phyloP scores from a whole-genome alignment of 2,113 vertebrate genomes.

The Brachirus orientalis region DNA sequence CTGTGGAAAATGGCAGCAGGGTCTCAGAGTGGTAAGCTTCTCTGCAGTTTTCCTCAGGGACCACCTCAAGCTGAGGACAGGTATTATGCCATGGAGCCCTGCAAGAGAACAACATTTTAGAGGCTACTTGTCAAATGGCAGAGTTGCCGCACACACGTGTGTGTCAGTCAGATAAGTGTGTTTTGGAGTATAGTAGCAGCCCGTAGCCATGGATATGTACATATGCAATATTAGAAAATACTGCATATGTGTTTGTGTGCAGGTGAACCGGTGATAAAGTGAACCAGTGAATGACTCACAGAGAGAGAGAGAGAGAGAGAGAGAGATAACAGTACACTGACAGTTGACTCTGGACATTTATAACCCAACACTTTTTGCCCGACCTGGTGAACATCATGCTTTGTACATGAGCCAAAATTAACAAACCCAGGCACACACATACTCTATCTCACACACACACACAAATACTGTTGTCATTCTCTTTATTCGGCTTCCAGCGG shows the following conservation, averaged over 20 bases:
- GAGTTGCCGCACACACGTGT: constrained; percentile 21
- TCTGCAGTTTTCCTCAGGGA: constrained; percentile 34
- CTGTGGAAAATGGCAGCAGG: constrained; percentile 60
- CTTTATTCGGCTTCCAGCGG: constrained; percentile 37
- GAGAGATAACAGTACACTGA: constrained; percentile 19
- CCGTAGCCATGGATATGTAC: constrained; percentile 23
- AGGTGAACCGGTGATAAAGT: constrained; percentile 18
- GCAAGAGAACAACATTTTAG: constrained; percentile 61
- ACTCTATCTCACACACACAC: constrained; percentile 6
- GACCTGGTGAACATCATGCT: constrained; percentile 41
- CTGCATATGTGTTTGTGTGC: constrained; percentile 15
- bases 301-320: neutral
- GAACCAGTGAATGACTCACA: constrained; percentile 26
- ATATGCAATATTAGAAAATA: constrained; percentile 17
- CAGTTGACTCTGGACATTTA: constrained; percentile 48
- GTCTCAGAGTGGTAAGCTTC: constrained; percentile 50
- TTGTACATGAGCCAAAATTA: constrained; percentile 36
- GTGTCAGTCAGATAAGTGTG: constrained; percentile 35
- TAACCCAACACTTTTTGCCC: constrained; percentile 32
- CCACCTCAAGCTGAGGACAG: constrained; percentile 32
- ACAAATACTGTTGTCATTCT: neutral
- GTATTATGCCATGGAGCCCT: constrained; percentile 72
- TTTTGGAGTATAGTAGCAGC: constrained; percentile 17
- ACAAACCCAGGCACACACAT: constrained; percentile 8
- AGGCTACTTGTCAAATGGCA: constrained; percentile 43